These are phyloP conservation scores for Atlantisia rogersi DNA, from an alignment of 2,113 vertebrate species.

Conservation along the genomic window DNA sequence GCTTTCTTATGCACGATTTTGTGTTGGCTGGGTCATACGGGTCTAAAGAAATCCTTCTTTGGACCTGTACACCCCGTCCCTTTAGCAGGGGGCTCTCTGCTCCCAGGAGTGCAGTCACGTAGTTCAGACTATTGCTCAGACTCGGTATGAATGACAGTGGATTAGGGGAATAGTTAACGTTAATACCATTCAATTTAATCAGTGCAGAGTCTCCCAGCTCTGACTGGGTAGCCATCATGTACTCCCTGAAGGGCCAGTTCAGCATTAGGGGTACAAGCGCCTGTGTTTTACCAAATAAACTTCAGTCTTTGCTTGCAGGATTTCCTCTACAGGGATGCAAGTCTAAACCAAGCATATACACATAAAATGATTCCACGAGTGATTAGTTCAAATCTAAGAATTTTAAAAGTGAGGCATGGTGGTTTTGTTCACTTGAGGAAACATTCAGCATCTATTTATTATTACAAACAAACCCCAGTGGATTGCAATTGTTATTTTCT, in stretches of 20 bases:
- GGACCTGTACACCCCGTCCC: background rate
- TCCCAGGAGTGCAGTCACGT: background rate
- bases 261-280: fast-evolving
- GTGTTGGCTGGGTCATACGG: background rate
- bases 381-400: background rate
- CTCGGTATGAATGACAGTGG: background rate
- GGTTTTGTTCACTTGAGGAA: background rate
- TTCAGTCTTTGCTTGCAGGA: background rate
- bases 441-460: background rate
- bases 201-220: background rate
- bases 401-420: background rate
- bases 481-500: background rate
- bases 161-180: background rate
- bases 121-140: background rate
- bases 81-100: background rate
- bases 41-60: background rate
- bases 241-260: background rate
- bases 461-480: background rate
- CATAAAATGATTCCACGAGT: background rate
- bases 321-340: background rate
- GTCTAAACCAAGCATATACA: background rate
- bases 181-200: background rate
- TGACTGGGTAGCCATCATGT: background rate
- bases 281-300: background rate
- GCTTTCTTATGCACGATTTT: background rate